Conservation (phyloP, 1,140 invertebrate genomes). For the Drosophila ironensis region DNA sequence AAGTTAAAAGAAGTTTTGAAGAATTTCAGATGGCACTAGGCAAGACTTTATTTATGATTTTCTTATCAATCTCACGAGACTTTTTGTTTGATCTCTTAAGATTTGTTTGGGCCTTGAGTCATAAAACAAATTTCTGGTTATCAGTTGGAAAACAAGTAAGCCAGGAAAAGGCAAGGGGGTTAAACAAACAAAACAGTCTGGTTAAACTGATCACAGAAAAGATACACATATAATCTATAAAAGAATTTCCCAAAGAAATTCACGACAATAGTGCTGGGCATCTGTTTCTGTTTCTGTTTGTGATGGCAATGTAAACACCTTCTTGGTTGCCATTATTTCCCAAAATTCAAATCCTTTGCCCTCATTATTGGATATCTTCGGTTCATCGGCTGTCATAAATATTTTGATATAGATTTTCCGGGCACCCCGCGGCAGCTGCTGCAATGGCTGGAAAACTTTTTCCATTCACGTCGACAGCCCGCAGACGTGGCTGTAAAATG, state of each 20-base stretch:
- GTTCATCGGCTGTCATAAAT: conserved; percentile 35
- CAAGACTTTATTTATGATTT: not conserved
- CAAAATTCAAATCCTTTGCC: not conserved
- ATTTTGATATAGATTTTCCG: conserved; percentile 32
- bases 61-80: conserved; percentile 22
- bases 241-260: not conserved
- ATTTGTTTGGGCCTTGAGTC: conserved; percentile 28
- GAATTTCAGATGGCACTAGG: not conserved
- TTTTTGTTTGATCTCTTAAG: conserved; percentile 10
- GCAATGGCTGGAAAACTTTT: conserved; percentile 51
- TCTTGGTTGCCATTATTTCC: conserved; percentile 6
- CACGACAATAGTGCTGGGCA: not conserved
- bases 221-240: conserved; percentile 6
- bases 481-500: conserved; percentile 25
- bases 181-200: not conserved
- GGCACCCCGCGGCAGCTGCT: conserved; percentile 20
- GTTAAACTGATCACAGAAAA: no score
- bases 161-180: conserved; percentile 2
- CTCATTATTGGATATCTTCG: not conserved
- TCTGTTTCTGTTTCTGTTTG: no score
- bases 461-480: conserved; percentile 47
- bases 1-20: not conserved
- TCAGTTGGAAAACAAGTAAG: not conserved
- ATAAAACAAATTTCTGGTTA: conserved; percentile 33
- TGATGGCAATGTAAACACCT: conserved; percentile 42